Percentiles rank a stretch among this genome's conserved stretches.
Evolutionary conservation across 2,888 invertebrate genomes (phyloP).

Genomic region (Drosophila kanekoi): DNA sequence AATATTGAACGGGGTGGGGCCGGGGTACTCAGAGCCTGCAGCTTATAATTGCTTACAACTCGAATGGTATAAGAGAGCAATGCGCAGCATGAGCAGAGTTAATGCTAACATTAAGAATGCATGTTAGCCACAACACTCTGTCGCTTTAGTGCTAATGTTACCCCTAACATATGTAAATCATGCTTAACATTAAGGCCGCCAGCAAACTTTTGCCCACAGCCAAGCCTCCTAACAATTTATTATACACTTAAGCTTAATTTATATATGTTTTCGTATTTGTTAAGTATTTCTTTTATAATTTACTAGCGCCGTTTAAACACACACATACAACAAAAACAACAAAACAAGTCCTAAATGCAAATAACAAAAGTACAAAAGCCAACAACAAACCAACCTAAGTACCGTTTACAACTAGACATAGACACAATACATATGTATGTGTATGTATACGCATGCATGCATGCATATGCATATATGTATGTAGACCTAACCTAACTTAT

Average conservation of each 20-base stretch:
- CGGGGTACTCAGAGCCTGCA: constrained; percentile 6
- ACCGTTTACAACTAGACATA: constrained; percentile 68
- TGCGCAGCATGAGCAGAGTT: constrained; percentile 1
- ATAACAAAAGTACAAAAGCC: constrained; percentile 80
- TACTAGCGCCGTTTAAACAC: constrained; percentile 54
- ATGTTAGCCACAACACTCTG: background rate
- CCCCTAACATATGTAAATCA: constrained; percentile 39
- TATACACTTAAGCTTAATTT: constrained; percentile 39
- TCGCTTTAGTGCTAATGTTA: constrained; percentile 32
- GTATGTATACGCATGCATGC: constrained; percentile 6
- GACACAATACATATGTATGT: constrained; percentile 31
- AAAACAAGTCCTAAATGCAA: constrained; percentile 78
- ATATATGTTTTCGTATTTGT: constrained; percentile 67
- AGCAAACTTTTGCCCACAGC: constrained; percentile 59
- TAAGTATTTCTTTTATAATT: constrained; percentile 72
- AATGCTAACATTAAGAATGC: background rate
- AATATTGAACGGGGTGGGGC: background rate
- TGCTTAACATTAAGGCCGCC: constrained; percentile 42
- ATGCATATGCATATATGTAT: constrained; percentile 19
- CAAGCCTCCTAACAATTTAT: constrained; percentile 53
- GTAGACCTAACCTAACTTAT: constrained; percentile 50
- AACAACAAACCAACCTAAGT: constrained; percentile 80
- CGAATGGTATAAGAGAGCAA: constrained; percentile 10
- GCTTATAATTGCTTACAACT: constrained; percentile 8
- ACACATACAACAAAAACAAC: constrained; percentile 42